phyloP scores from a whole-genome alignment of 2,888 invertebrate genomes.

The Itoplectis maculator region DNA sequence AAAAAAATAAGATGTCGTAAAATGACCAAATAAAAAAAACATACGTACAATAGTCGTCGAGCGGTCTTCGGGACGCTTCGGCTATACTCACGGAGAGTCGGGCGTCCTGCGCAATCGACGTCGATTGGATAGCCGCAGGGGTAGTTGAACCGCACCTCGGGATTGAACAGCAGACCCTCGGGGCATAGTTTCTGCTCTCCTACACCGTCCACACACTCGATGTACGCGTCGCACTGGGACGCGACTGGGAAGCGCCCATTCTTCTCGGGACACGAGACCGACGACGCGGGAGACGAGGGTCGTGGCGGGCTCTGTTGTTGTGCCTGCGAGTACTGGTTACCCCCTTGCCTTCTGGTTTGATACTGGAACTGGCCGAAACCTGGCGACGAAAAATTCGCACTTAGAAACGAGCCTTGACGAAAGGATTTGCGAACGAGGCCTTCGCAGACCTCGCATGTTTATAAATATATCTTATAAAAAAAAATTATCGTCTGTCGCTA shows the following conservation, averaged over 20 bases:
- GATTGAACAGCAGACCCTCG: constrained; percentile 93
- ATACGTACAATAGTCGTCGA: neutral
- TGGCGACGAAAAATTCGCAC: constrained; percentile 48
- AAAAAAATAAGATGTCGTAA: no score
- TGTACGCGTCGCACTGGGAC: constrained; percentile 91
- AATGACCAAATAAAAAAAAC: no score
- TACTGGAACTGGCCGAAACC: constrained; percentile 70
- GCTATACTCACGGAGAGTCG: constrained; percentile 84
- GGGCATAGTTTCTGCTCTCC: constrained; percentile 92
- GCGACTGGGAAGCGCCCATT: constrained; percentile 89
- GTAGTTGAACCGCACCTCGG: constrained; percentile 88
- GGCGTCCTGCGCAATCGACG: constrained; percentile 90
- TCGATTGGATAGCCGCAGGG: constrained; percentile 95
- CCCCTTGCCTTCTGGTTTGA: constrained; percentile 44
- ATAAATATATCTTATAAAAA: no score
- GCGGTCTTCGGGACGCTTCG: neutral
- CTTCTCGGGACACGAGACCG: constrained; percentile 87
- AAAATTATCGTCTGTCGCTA: no score
- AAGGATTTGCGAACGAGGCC: no score
- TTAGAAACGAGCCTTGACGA: no score
- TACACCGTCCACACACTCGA: constrained; percentile 91
- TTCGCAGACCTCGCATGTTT: no score
- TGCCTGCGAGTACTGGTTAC: constrained; percentile 49
- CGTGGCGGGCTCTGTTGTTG: constrained; percentile 55
- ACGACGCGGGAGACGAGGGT: constrained; percentile 47